These are phyloP conservation scores for Ciconia stormi DNA, from an alignment of 2,113 vertebrate genomes.

Conservation along the genomic window DNA sequence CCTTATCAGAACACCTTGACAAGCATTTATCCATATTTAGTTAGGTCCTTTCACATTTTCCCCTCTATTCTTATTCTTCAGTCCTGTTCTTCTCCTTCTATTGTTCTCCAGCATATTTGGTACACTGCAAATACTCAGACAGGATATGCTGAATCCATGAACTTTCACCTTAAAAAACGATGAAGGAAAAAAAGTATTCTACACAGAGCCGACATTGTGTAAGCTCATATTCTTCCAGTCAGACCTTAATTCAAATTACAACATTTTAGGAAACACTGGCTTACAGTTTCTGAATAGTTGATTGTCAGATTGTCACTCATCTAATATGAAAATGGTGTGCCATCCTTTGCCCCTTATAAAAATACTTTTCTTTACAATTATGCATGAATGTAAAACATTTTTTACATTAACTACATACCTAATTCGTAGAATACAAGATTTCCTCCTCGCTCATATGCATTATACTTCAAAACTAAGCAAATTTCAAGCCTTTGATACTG, in stretches of 20 bases:
- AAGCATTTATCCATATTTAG: background rate
- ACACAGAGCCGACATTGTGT: background rate
- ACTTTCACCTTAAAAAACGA: background rate
- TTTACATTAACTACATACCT: background rate
- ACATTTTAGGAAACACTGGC: background rate
- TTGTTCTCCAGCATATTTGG: background rate
- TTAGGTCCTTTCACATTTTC: background rate
- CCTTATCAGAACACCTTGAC: background rate
- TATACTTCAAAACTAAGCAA: background rate
- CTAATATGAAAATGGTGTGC: background rate
- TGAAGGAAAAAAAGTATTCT: background rate
- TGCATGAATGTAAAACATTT: background rate
- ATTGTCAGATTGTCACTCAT: background rate
- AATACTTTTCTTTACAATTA: background rate
- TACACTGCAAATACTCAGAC: background rate
- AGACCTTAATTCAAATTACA: background rate
- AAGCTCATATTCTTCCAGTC: background rate
- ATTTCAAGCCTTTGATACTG: background rate
- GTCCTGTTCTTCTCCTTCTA: background rate
- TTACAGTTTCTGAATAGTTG: background rate
- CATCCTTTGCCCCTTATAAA: background rate
- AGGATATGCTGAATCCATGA: background rate
- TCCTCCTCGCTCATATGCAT: background rate
- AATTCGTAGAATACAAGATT: background rate
- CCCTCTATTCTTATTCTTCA: background rate